Evolutionary conservation across 2,888 invertebrate species (phyloP).

Genomic region (Acrobasis consociella): DNA sequence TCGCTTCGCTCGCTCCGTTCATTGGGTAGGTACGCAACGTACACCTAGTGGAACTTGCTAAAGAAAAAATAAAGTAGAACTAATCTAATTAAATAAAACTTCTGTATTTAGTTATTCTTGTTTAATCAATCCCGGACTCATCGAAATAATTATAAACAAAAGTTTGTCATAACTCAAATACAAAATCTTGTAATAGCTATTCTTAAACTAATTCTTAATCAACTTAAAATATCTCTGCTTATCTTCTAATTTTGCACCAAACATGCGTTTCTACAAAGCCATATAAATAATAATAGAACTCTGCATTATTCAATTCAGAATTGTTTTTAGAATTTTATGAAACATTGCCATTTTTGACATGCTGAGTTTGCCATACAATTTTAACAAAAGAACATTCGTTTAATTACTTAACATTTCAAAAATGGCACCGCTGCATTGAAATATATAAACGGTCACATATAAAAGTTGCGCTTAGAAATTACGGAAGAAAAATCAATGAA

Average conservation of each 20-base stretch:
- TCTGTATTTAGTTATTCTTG: constrained; percentile 37
- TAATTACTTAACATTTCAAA: too few species aligned
- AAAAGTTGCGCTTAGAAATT: not conserved
- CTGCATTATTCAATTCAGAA: constrained; percentile 5
- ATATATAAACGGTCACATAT: not conserved
- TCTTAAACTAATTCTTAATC: constrained; percentile 22
- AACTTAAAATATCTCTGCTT: constrained; percentile 36
- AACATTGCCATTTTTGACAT: not conserved
- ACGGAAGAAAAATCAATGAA: not conserved
- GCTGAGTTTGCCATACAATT: too few species aligned
- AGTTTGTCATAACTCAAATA: constrained; percentile 39
- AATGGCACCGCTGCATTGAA: not conserved
- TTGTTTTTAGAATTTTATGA: not conserved
- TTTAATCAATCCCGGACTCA: constrained; percentile 36
- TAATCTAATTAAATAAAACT: constrained; percentile 23
- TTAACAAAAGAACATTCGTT: too few species aligned
- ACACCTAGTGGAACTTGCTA: too few species aligned
- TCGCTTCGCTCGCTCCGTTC: too few species aligned
- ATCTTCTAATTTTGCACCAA: constrained; percentile 27
- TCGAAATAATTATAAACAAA: constrained; percentile 24
- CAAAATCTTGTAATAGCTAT: constrained; percentile 34
- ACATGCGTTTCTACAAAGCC: constrained; percentile 32
- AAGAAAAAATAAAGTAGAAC: too few species aligned
- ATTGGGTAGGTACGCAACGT: too few species aligned
- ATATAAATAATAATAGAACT: constrained; percentile 5